Percentiles rank a stretch among this genome's conserved stretches.
Conservation (phyloP, 2,113 vertebrate species). For the Tychaedon coryphoeus region DNA sequence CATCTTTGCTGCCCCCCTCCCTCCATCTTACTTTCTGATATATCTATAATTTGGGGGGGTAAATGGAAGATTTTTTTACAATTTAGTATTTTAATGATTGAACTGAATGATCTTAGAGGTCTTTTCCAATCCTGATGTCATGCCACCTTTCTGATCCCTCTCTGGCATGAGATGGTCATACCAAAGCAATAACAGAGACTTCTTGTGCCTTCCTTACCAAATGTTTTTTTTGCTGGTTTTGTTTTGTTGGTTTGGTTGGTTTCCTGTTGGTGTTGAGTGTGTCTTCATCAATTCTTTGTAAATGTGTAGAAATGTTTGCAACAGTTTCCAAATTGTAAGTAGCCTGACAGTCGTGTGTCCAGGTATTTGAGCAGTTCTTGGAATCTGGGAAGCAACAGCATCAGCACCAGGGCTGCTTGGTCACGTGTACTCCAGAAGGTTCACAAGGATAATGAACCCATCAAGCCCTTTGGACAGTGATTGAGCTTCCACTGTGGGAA, state of each 20-base stretch:
- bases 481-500: background rate
- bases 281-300: background rate
- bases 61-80: background rate
- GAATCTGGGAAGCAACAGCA: background rate
- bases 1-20: fast-evolving
- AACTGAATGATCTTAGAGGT: background rate
- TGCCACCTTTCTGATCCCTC: background rate
- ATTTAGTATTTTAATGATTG: background rate
- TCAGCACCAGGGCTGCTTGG: background rate
- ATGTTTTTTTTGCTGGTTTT: background rate
- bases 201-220: background rate
- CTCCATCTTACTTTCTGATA: background rate
- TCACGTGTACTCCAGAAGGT: background rate
- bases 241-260: fast-evolving
- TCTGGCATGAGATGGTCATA: background rate
- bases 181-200: background rate
- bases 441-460: background rate
- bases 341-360: background rate
- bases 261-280: background rate
- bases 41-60: background rate
- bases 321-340: background rate
- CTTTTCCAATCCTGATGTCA: background rate
- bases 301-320: background rate
- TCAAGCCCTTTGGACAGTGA: background rate
- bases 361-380: background rate